Percentiles rank a stretch among this genome's conserved stretches.
These are phyloP conservation scores for Dryobates pubescens DNA, from an alignment of 2,797 vertebrate species.

Conservation along the genomic window DNA sequence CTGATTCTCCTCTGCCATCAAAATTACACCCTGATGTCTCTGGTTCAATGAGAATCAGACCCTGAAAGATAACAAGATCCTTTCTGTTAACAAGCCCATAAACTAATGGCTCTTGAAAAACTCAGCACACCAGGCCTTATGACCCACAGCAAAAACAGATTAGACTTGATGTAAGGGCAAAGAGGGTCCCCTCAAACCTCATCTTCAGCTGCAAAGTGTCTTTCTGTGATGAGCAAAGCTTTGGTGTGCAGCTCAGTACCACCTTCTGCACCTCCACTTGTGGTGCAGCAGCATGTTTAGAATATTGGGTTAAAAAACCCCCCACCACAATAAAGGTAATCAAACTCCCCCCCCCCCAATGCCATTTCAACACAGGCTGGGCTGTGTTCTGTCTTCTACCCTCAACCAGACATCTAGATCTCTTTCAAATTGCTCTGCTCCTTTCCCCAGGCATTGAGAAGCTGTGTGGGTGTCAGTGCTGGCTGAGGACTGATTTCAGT, in stretches of 20 bases:
- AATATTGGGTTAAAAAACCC: background rate
- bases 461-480: background rate
- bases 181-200: background rate
- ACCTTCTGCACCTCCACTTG: background rate
- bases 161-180: background rate
- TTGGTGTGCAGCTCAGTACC: background rate
- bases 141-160: constrained; percentile 10
- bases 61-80: constrained; percentile 30
- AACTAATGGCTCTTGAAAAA: constrained; percentile 21
- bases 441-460: background rate
- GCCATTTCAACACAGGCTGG: background rate
- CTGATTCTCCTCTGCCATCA: constrained; percentile 1
- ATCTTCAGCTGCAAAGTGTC: background rate
- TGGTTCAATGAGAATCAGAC: background rate
- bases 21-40: background rate
- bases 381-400: background rate
- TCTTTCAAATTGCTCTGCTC: background rate
- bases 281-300: background rate
- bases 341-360: background rate
- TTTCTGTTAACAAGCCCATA: constrained; percentile 35
- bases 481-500: background rate
- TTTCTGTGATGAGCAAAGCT: background rate
- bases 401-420: background rate
- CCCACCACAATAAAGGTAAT: background rate
- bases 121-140: background rate